A percentile compares a stretch with the other conserved stretches of the same genome.
phyloP scores from a whole-genome alignment of 2,797 vertebrate species.

The Macropus fuliginosus region DNA sequence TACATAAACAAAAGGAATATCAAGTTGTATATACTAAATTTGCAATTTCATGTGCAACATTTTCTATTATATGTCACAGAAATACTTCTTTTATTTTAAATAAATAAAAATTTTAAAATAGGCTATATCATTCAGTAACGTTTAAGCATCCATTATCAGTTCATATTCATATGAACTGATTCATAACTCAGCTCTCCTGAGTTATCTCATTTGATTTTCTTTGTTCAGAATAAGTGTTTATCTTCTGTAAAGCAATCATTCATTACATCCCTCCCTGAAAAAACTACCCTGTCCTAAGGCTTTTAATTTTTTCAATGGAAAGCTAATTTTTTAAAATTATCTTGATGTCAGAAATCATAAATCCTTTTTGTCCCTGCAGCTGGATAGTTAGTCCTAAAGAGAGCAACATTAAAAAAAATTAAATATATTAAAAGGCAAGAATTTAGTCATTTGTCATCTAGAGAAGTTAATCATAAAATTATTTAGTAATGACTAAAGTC shows the following conservation, averaged over 20 bases:
- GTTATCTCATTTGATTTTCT: conserved; percentile 10
- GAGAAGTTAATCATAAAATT: background rate
- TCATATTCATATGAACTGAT: background rate
- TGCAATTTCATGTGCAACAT: background rate
- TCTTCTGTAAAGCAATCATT: conserved; percentile 4
- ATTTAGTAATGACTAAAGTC: background rate
- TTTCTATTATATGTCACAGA: background rate
- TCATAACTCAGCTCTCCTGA: background rate
- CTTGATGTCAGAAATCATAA: background rate
- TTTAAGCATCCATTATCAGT: background rate
- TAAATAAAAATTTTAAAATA: background rate
- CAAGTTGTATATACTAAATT: background rate
- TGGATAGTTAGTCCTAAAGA: background rate
- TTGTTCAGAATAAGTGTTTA: background rate
- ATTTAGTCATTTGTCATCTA: background rate
- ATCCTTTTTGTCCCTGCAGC: background rate
- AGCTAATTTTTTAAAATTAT: conserved; percentile 6
- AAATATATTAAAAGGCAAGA: background rate
- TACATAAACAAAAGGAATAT: background rate
- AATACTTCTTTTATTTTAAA: background rate
- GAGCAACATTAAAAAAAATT: conserved; percentile 11
- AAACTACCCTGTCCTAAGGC: background rate
- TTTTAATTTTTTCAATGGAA: conserved; percentile 31
- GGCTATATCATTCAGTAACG: background rate
- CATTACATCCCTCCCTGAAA: background rate